These are phyloP conservation scores for Carpatolechia fugitivella DNA, from an alignment of 2,888 invertebrate species.

Conservation along the genomic window DNA sequence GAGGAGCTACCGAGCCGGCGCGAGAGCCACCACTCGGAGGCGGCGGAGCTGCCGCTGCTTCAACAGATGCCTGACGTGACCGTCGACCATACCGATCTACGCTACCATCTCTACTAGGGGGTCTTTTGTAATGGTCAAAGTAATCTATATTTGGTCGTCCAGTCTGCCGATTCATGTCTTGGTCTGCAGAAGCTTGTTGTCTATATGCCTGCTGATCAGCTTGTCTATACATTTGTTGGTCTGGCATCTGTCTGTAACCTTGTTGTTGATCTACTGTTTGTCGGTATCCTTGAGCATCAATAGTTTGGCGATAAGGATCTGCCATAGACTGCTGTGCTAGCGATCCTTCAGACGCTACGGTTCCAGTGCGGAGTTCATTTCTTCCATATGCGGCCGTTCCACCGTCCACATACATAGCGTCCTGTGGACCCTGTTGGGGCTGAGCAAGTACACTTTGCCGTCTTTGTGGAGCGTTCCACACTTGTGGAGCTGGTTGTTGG, in stretches of 20 bases:
- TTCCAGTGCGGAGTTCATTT: slow-evolving; percentile 60
- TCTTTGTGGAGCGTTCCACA: slow-evolving; percentile 57
- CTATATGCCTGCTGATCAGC: slow-evolving; percentile 65
- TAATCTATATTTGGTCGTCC: slow-evolving; percentile 88
- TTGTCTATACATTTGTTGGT: slow-evolving; percentile 49
- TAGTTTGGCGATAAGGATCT: slow-evolving; percentile 36
- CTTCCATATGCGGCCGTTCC: slow-evolving; percentile 48
- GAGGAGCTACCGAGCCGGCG: slow-evolving; percentile 87
- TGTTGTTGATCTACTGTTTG: slow-evolving; percentile 52
- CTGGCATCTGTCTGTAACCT: slow-evolving; percentile 49
- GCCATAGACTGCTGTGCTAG: slow-evolving; percentile 25
- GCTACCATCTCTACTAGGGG: slow-evolving; percentile 92
- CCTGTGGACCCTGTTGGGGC: slow-evolving; percentile 53
- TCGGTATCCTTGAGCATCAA: slow-evolving; percentile 50
- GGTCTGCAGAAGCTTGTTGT: slow-evolving; percentile 59
- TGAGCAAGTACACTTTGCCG: slow-evolving; percentile 66
- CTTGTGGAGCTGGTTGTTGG: slow-evolving; percentile 55
- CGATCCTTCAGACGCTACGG: slow-evolving; percentile 61
- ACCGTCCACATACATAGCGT: slow-evolving; percentile 49
- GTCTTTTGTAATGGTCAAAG: slow-evolving; percentile 96
- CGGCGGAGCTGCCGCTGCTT: slow-evolving; percentile 74
- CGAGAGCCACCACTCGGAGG: slow-evolving; percentile 75
- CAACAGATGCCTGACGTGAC: slow-evolving; percentile 89
- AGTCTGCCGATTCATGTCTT: slow-evolving; percentile 50
- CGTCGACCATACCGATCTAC: slow-evolving; percentile 89